A percentile compares a stretch with the other conserved stretches of the same genome.
These are phyloP conservation scores for Thamnophis elegans DNA, from an alignment of 2,797 vertebrate species.

Conservation along the genomic window DNA sequence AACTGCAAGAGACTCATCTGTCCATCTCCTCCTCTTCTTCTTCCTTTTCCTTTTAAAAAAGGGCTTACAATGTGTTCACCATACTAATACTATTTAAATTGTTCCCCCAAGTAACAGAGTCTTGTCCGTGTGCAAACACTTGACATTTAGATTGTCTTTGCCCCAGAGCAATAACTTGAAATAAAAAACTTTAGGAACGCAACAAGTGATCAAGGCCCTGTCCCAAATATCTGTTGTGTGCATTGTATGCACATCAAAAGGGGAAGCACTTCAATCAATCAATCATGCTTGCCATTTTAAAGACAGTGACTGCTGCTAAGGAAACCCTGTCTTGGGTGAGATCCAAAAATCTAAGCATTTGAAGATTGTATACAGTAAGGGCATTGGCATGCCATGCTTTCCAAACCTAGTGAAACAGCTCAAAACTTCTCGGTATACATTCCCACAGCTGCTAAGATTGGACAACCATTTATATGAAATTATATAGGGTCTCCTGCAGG, in stretches of 20 bases:
- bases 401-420: neutral
- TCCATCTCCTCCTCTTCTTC: neutral
- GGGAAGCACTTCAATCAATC: neutral
- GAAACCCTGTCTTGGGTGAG: neutral
- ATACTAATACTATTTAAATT: neutral
- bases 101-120: neutral
- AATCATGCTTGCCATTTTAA: neutral
- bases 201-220: neutral
- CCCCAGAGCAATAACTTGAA: neutral
- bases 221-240: neutral
- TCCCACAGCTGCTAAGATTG: neutral
- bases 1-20: neutral
- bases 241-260: neutral
- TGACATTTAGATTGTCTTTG: neutral
- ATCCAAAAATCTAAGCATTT: neutral
- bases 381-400: neutral
- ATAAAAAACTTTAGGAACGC: neutral
- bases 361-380: neutral
- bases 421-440: neutral
- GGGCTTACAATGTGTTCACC: neutral
- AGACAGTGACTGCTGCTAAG: neutral
- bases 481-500: too few species aligned
- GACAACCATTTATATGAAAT: too few species aligned
- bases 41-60: neutral
- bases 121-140: neutral